Evolutionary conservation across 2,888 invertebrate genomes (phyloP), one percentile per base, ranked within the genome.

Genomic region (Cyclophora albipunctata): DNA sequence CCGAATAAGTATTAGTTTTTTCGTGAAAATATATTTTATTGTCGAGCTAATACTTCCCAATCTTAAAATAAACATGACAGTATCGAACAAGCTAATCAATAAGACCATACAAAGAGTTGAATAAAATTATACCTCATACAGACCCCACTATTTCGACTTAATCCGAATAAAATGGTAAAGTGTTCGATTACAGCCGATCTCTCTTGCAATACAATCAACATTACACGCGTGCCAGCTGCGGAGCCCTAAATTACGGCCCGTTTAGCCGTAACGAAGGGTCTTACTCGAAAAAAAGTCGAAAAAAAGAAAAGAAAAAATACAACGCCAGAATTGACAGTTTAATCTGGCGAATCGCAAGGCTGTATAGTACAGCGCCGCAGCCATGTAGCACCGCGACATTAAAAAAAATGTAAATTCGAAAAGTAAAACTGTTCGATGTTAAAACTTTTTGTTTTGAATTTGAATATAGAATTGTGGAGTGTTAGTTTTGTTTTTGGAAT

Each of bases 161-260:
- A 72, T 73, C 61, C 72, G 58, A 62, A 73, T 72, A 76, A 79
- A 77, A 72, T 71, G 78, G 73, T 64, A 64, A 63, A 75, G 69
- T 69, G 74, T 81, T 78, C 78, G 76, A 81, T 82, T 78, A 67
- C 67, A 56, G 57, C 58, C 57, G 50, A 53, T 58, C 63, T 67
- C 61, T 60, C 59, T 69, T 70, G 73, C 82, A 82, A 86, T 86
- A 84, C 85, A 86, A 87, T 86, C 84, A 85, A 77, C 84, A 81
- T 87, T 84, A 85, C 76, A 71, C 72, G 75, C 68, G 78, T 66
- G 74, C 73, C 87, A 87, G 87, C 84, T 87, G 87, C 64, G 77
- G 76, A 75, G 71, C 79, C 79, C 83, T 83, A 82, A 84, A 82
- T 82, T 84, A 84, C 80, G 76, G 68, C 69, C 62, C 79, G 75